Evolutionary conservation across 2,888 invertebrate genomes (phyloP).

Genomic region (Sinhomidia bicolor): DNA sequence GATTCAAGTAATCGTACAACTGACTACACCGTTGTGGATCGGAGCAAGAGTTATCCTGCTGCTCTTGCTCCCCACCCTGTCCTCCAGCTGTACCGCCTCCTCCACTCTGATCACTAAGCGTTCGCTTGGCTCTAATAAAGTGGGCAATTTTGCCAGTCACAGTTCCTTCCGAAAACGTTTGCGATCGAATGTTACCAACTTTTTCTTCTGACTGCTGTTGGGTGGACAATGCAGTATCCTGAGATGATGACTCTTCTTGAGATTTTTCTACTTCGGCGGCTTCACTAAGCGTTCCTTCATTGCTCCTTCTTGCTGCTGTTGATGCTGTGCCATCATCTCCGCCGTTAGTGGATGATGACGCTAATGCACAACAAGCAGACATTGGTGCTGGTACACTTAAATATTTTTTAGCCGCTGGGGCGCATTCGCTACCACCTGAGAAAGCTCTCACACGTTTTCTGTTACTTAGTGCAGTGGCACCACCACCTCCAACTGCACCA

Average conservation of each 20-base stretch:
- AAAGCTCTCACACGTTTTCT: constrained; percentile 77
- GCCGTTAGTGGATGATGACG: not conserved
- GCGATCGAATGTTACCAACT: constrained; percentile 1
- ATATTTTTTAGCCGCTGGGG: constrained; percentile 75
- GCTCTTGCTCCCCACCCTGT: constrained; percentile 12
- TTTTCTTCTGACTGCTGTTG: not conserved
- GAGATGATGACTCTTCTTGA: not conserved
- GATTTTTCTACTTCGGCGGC: not conserved
- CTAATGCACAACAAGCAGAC: not conserved
- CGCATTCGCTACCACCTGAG: constrained; percentile 78
- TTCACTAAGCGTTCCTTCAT: no score
- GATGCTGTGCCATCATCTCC: not conserved
- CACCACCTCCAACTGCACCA: not conserved
- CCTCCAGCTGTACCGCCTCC: not conserved
- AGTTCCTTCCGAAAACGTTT: constrained; percentile 68
- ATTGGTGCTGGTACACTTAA: constrained; percentile 25
- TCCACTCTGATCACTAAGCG: constrained; percentile 56
- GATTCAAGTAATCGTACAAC: constrained; percentile 48
- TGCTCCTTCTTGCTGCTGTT: not conserved
- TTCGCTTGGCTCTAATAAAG: constrained; percentile 55
- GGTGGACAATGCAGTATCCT: no score
- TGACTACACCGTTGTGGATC: constrained; percentile 61
- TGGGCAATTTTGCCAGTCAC: constrained; percentile 59
- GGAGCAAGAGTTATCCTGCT: constrained; percentile 49
- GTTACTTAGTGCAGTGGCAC: not conserved